These are phyloP conservation scores for Corythucha ciliata DNA, from an alignment of 2,888 invertebrate species.

Conservation along the genomic window DNA sequence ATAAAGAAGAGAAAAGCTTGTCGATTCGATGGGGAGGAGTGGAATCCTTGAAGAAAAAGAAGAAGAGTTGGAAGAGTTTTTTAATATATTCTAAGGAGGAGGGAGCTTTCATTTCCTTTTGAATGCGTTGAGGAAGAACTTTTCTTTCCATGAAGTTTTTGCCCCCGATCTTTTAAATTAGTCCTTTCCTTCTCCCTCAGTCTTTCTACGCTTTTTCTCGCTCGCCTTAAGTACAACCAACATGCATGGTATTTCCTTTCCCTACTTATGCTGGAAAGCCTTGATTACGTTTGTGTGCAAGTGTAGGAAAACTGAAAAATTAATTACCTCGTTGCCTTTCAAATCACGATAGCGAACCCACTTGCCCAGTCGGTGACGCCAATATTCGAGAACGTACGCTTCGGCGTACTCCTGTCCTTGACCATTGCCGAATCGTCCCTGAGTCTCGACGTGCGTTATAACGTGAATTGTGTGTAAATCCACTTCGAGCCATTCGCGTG, in stretches of 20 bases:
- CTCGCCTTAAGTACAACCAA: no score
- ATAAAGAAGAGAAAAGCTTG: no score
- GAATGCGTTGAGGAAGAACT: constrained; percentile 21
- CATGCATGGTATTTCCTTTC: no score
- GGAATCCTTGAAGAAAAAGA: no score
- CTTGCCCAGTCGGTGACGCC: constrained; percentile 66
- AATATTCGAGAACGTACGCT: constrained; percentile 73
- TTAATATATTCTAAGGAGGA: constrained; percentile 23
- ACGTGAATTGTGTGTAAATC: constrained; percentile 69
- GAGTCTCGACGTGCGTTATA: constrained; percentile 69
- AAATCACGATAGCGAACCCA: constrained; percentile 72
- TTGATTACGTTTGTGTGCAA: background rate
- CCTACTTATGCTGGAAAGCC: no score
- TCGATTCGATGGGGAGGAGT: no score
- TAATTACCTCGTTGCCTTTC: constrained; percentile 64
- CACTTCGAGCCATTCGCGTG: constrained; percentile 69
- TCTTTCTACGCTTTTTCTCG: no score
- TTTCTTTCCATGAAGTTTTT: background rate
- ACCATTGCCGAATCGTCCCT: constrained; percentile 87
- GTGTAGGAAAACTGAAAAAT: background rate
- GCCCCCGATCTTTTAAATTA: no score
- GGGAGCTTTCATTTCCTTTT: constrained; percentile 22
- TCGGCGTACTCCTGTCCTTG: constrained; percentile 81
- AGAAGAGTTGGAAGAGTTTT: constrained; percentile 24
- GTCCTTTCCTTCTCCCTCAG: no score